These are phyloP conservation scores for Polyploca ridens DNA, from an alignment of 2,888 invertebrate genomes.

Conservation along the genomic window DNA sequence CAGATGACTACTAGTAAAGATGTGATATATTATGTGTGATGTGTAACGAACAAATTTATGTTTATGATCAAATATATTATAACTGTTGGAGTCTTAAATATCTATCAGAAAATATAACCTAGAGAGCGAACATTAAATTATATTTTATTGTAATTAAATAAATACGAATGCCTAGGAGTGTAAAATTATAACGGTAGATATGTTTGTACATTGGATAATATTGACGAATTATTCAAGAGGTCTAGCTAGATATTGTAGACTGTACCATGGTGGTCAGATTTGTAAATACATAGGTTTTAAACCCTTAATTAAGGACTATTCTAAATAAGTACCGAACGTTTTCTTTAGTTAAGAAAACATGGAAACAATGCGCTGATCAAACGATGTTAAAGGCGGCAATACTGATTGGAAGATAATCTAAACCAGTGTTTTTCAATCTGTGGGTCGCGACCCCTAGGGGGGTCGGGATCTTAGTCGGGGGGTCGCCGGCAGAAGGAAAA, in stretches of 20 bases:
- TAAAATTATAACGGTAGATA: background rate
- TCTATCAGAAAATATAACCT: background rate
- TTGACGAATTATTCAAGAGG: background rate
- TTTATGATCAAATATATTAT: constrained; percentile 33
- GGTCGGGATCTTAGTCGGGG: too few species aligned
- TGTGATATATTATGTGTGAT: constrained; percentile 56
- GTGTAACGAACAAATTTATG: constrained; percentile 23
- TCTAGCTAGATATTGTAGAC: background rate
- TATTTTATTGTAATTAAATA: background rate
- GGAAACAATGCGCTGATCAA: background rate
- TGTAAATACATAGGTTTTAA: background rate
- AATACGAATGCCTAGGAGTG: background rate
- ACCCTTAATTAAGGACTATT: background rate
- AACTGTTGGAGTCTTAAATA: constrained; percentile 16
- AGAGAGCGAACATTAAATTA: background rate
- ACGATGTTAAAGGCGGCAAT: background rate
- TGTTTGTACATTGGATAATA: background rate
- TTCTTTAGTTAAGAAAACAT: background rate
- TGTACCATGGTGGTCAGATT: background rate
- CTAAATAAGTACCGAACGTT: background rate
- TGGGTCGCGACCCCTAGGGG: too few species aligned
- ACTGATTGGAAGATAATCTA: constrained; percentile 17
- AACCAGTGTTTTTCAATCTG: too few species aligned
- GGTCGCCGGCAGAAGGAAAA: too few species aligned
- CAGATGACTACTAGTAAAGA: constrained; percentile 40